Conservation (phyloP, 2,888 invertebrate species). For the Ectobius pallidus region DNA sequence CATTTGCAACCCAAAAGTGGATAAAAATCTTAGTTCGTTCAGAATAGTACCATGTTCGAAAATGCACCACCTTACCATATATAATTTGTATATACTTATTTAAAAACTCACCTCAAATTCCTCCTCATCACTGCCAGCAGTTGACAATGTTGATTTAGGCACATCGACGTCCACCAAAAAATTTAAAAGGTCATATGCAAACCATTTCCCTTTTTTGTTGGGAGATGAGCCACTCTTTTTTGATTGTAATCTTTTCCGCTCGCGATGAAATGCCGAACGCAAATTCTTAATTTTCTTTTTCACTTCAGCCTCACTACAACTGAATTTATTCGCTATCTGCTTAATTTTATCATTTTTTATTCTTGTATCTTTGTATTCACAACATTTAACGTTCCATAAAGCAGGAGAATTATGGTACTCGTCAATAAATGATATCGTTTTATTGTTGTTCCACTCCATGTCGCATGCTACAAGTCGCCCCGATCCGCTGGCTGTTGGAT, state of each 20-base stretch:
- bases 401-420: background rate
- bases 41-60: too few relatives aligned
- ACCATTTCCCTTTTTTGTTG: slow-evolving; percentile 1
- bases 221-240: background rate
- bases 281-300: too few relatives aligned
- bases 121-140: too few relatives aligned
- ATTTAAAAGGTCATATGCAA: background rate
- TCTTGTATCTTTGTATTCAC: slow-evolving; percentile 2
- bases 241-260: background rate
- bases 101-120: too few relatives aligned
- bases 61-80: too few relatives aligned
- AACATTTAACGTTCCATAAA: background rate
- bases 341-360: background rate
- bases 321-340: too few relatives aligned
- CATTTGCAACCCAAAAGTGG: too few relatives aligned
- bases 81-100: too few relatives aligned
- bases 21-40: too few relatives aligned
- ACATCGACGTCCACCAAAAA: slow-evolving; percentile 4
- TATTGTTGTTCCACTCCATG: background rate
- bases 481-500: background rate
- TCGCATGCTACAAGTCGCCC: background rate
- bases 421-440: background rate
- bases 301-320: too few relatives aligned
- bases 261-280: background rate
- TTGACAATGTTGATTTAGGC: too few relatives aligned